A percentile compares a stretch with the other conserved stretches of the same genome.
phyloP scores from a whole-genome alignment of 2,888 invertebrate genomes.

The Notodonta ziczac region DNA sequence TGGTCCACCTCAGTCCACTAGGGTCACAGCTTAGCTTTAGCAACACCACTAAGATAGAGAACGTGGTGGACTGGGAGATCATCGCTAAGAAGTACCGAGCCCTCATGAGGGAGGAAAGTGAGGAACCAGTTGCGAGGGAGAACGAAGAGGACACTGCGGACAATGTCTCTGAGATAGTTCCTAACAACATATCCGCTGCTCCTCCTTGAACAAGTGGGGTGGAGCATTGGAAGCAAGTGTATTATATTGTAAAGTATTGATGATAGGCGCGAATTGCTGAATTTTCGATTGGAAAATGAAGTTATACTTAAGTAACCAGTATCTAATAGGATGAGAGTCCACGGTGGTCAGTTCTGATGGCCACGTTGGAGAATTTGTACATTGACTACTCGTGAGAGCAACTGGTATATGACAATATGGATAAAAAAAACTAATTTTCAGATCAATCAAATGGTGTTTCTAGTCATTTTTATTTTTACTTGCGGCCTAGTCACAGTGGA shows the following conservation, averaged over 20 bases:
- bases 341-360: too few species aligned
- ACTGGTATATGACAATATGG: too few species aligned
- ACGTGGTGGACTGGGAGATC: constrained; percentile 95
- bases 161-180: constrained; percentile 68
- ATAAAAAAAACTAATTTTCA: too few species aligned
- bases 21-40: constrained; percentile 94
- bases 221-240: constrained; percentile 20
- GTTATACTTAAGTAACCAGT: too few species aligned
- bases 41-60: constrained; percentile 92
- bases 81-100: constrained; percentile 95
- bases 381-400: too few species aligned
- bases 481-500: too few species aligned
- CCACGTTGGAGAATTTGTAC: too few species aligned
- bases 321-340: too few species aligned
- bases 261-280: not conserved
- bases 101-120: constrained; percentile 81
- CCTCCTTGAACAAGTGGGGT: constrained; percentile 60
- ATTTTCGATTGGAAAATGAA: not conserved
- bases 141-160: constrained; percentile 74
- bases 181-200: constrained; percentile 71
- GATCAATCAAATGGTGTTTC: not conserved
- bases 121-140: constrained; percentile 66
- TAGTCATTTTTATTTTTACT: not conserved
- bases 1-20: constrained; percentile 92
- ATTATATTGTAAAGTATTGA: constrained; percentile 22